Percentiles rank a stretch among this genome's conserved stretches.
Evolutionary conservation across 1,140 invertebrate species (phyloP).

Genomic region (Hormaphis cornu): DNA sequence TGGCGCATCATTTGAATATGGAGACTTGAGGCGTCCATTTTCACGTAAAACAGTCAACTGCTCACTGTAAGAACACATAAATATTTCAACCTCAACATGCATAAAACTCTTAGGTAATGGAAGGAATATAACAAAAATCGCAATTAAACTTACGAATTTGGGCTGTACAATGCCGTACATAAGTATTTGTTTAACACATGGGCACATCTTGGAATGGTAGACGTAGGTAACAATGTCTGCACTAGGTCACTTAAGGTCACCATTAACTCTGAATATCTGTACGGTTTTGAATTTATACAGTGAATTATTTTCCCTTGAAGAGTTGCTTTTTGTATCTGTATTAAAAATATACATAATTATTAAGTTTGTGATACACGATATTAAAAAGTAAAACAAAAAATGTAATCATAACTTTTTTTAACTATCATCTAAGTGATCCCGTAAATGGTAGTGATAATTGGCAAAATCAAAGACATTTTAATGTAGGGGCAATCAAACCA

Average conservation of each 20-base stretch:
- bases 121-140: not conserved
- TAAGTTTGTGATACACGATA: too few relatives aligned
- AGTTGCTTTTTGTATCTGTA: conserved; percentile 63
- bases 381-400: too few relatives aligned
- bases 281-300: conserved; percentile 77
- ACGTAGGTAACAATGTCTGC: not conserved
- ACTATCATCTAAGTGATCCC: too few relatives aligned
- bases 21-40: not conserved
- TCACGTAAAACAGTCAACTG: not conserved
- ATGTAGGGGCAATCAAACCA: too few relatives aligned
- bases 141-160: conserved; percentile 9
- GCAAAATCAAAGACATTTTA: too few relatives aligned
- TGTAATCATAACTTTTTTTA: too few relatives aligned
- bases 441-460: too few relatives aligned
- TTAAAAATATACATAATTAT: not conserved
- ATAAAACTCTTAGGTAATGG: too few relatives aligned
- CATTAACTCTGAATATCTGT: conserved; percentile 65
- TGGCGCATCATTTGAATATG: not conserved
- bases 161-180: not conserved
- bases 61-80: not conserved
- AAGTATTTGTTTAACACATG: not conserved
- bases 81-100: not conserved
- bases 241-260: conserved; percentile 63
- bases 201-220: not conserved
- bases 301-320: conserved; percentile 64